phyloP scores from a whole-genome alignment of 2,888 invertebrate species.

The Rhagophthalmus giganteus region DNA sequence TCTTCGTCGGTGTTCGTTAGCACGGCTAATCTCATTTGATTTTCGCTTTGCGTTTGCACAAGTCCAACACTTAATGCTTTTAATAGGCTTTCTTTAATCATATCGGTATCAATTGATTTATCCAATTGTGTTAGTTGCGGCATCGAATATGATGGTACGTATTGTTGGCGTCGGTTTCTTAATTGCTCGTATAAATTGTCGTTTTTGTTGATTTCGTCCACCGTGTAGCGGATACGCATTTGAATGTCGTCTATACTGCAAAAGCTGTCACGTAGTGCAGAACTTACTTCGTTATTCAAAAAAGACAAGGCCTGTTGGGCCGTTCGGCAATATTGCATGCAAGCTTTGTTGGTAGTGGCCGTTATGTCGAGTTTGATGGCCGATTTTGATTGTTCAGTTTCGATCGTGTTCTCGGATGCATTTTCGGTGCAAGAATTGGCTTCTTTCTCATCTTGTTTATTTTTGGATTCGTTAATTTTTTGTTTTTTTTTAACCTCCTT shows the following conservation, averaged over 20 bases:
- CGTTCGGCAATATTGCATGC: conserved; percentile 4
- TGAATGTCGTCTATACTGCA: conserved; percentile 37
- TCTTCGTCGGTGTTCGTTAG: neutral
- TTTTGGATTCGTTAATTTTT: neutral
- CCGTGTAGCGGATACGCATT: conserved; percentile 33
- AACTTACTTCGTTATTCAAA: conserved; percentile 39
- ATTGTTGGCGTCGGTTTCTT: neutral
- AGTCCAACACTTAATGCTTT: conserved; percentile 8
- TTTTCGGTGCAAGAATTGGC: too few relatives aligned
- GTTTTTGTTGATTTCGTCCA: conserved; percentile 32
- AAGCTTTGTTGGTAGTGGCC: neutral
- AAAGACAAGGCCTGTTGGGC: conserved; percentile 26
- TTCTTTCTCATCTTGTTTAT: too few relatives aligned
- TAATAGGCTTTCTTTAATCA: neutral
- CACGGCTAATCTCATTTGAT: conserved; percentile 8
- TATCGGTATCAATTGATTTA: neutral
- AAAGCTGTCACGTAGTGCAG: conserved; percentile 35
- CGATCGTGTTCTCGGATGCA: too few relatives aligned
- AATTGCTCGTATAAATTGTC: conserved; percentile 8
- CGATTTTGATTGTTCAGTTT: neutral
- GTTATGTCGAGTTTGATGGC: neutral
- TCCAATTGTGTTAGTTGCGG: neutral
- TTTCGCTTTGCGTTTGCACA: conserved; percentile 16
- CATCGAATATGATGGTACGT: neutral
- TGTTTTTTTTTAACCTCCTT: too few relatives aligned